phyloP scores from a whole-genome alignment of 2,113 vertebrate genomes.

The Rattus rattus region DNA sequence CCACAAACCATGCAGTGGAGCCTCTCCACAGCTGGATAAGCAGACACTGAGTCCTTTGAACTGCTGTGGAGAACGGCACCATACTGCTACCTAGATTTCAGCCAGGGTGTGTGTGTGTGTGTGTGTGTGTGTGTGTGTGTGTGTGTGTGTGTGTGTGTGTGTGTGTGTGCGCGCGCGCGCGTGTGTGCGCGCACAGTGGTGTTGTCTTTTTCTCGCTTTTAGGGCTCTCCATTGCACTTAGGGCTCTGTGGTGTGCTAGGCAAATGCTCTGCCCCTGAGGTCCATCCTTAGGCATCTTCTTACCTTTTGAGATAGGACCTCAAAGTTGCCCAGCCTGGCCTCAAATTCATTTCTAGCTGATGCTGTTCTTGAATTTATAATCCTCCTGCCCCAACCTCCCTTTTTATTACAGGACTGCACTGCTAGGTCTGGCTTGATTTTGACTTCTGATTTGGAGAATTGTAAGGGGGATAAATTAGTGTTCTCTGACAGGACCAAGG shows the following conservation, averaged over 20 bases:
- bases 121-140: too few species aligned
- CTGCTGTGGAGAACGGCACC: not conserved
- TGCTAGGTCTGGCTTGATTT: not conserved
- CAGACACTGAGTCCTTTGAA: not conserved
- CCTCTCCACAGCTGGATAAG: not conserved
- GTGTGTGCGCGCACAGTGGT: too few species aligned
- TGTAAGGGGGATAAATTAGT: not conserved
- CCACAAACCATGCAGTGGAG: not conserved
- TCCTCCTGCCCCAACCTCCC: not conserved
- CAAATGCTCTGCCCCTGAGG: not conserved
- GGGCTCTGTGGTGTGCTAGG: too few species aligned
- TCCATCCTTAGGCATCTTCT: not conserved
- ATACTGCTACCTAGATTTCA: too few species aligned
- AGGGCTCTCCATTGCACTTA: too few species aligned
- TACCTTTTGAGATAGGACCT: not conserved
- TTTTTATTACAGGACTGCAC: not conserved
- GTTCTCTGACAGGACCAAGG: not conserved
- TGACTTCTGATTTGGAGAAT: not conserved
- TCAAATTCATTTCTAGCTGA: not conserved
- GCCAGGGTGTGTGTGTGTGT: too few species aligned
- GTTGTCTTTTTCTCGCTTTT: not conserved
- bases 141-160: too few species aligned
- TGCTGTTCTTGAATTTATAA: not conserved
- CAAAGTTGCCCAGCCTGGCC: not conserved
- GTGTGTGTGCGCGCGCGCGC: too few species aligned